Conservation (phyloP, 2,113 vertebrate genomes). For the Ailurus styani region DNA sequence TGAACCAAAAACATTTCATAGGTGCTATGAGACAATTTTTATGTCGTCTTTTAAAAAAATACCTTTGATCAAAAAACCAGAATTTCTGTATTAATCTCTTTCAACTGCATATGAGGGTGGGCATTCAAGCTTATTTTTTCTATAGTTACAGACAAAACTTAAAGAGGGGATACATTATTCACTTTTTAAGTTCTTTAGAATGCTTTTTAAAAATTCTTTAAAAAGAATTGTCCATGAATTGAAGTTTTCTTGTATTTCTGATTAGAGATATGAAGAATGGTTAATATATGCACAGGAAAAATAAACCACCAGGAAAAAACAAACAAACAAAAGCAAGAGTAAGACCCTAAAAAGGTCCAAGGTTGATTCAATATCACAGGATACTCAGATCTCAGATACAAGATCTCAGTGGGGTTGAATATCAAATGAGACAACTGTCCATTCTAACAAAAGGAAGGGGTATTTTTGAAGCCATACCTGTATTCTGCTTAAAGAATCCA, state of each 20-base stretch:
- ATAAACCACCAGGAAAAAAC: neutral
- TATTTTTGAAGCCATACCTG: neutral
- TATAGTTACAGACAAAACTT: neutral
- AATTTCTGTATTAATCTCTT: constrained; percentile 25
- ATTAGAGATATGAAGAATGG: neutral
- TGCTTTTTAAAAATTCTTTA: constrained; percentile 37
- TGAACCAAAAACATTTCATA: neutral
- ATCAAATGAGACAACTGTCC: neutral
- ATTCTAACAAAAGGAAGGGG: neutral
- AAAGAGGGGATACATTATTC: neutral
- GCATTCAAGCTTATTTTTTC: neutral
- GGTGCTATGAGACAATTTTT: neutral
- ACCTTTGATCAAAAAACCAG: neutral
- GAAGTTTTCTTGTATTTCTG: constrained; percentile 48
- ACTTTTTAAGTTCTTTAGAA: neutral
- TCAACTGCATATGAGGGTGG: neutral
- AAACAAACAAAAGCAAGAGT: no score
- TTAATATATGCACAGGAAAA: neutral
- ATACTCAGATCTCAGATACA: no score
- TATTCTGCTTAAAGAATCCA: constrained; percentile 21
- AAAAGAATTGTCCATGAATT: constrained; percentile 43
- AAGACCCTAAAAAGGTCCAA: constrained; percentile 20
- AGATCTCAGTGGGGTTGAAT: neutral
- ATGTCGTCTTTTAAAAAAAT: neutral
- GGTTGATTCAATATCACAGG: neutral